A percentile compares a stretch with the other conserved stretches of the same genome.
These are phyloP conservation scores for Drosophila nigritarsus DNA, from an alignment of 2,888 invertebrate genomes.

Conservation along the genomic window DNA sequence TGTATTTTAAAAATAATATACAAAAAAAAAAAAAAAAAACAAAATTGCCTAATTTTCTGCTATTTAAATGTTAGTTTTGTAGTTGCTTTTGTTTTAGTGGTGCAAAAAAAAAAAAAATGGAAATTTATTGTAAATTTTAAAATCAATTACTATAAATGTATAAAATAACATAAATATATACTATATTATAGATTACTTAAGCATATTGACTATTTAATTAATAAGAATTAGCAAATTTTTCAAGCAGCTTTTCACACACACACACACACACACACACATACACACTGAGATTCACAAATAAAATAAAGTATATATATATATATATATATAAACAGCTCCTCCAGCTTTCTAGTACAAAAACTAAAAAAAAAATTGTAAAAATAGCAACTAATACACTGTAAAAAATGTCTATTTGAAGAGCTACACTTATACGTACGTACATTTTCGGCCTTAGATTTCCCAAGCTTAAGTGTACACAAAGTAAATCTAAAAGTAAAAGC, in stretches of 20 bases:
- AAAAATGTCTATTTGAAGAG: slow-evolving; percentile 39
- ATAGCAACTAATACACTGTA: slow-evolving; percentile 56
- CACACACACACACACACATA: slow-evolving; percentile 20
- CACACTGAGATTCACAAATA: background rate
- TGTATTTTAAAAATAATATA: slow-evolving; percentile 66
- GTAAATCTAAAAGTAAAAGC: slow-evolving; percentile 45
- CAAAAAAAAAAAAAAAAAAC: slow-evolving; percentile 45
- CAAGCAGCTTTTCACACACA: slow-evolving; percentile 66
- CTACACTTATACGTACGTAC: slow-evolving; percentile 68
- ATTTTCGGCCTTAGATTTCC: slow-evolving; percentile 76
- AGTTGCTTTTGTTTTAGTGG: slow-evolving; percentile 59
- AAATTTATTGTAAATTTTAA: slow-evolving; percentile 54
- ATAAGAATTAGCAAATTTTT: slow-evolving; percentile 78
- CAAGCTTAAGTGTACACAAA: slow-evolving; percentile 69
- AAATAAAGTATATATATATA: slow-evolving; percentile 1
- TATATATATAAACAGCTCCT: slow-evolving; percentile 14
- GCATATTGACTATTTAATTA: slow-evolving; percentile 68
- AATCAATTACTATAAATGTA: slow-evolving; percentile 63
- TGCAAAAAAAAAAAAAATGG: slow-evolving; percentile 30
- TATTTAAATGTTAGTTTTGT: slow-evolving; percentile 67
- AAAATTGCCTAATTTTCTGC: slow-evolving; percentile 60
- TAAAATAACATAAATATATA: slow-evolving; percentile 60
- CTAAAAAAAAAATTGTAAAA: slow-evolving; percentile 33
- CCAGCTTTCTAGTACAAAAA: slow-evolving; percentile 77
- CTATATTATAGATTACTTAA: slow-evolving; percentile 57